Evolutionary conservation across 2,888 invertebrate species (phyloP).

Genomic region (Volucella inanis): DNA sequence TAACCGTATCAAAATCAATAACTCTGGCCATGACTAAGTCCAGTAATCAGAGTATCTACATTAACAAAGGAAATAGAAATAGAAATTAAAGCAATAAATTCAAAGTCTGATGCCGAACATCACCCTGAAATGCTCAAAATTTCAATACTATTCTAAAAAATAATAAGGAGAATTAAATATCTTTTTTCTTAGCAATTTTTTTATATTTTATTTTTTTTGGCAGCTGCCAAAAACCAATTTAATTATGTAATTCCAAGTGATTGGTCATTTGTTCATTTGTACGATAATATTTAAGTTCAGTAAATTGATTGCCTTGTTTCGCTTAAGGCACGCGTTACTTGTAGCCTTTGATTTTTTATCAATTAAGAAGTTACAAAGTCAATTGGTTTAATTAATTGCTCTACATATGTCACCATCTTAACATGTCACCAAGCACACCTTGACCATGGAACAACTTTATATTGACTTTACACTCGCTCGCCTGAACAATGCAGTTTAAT

Average conservation of each 20-base stretch:
- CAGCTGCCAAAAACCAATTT: too few relatives aligned
- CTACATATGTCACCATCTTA: constrained; percentile 10
- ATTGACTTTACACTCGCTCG: constrained; percentile 26
- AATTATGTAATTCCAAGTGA: not conserved
- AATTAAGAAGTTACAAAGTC: constrained; percentile 35
- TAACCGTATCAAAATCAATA: too few relatives aligned
- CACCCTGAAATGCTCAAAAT: too few relatives aligned
- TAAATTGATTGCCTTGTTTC: constrained; percentile 35
- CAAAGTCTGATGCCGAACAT: too few relatives aligned
- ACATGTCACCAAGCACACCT: constrained; percentile 40
- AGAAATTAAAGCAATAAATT: too few relatives aligned
- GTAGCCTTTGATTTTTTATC: constrained; percentile 22
- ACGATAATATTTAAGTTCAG: not conserved
- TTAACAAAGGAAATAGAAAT: too few relatives aligned
- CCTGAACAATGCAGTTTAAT: constrained; percentile 54
- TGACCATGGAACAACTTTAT: constrained; percentile 54
- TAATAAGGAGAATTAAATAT: too few relatives aligned
- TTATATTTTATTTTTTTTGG: too few relatives aligned
- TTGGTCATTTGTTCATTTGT: constrained; percentile 5
- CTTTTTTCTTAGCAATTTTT: too few relatives aligned
- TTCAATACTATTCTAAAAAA: too few relatives aligned
- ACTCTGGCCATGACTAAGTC: too few relatives aligned
- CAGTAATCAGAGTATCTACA: too few relatives aligned
- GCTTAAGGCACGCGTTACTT: constrained; percentile 37
- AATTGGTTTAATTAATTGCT: constrained; percentile 38